Evolutionary conservation across 2,888 invertebrate genomes (phyloP), one percentile per base, ranked within the genome.

Genomic region (Metalampra italica): DNA sequence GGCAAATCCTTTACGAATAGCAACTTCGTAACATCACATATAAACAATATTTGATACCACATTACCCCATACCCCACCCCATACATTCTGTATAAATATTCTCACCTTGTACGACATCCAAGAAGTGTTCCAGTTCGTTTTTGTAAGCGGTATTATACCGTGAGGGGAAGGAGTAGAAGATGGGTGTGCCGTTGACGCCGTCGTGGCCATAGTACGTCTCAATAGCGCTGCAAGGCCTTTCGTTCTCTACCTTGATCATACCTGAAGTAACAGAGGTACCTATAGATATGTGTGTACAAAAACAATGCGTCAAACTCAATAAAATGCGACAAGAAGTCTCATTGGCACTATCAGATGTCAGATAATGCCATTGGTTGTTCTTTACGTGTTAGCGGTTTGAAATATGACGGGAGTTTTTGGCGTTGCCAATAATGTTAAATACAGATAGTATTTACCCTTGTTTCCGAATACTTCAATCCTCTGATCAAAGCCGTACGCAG

Each of bases 401-500:
- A 22, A 22, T 22, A 22, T 22, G 5, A 22, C 5, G 22, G 5
- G 22, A 5, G 22, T 22, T 3, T 3, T 22, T 22, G 5, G 5
- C 22, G 3, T 22, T 22, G 22, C 5, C 22, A 22, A 22, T 3
- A 22, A 22, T 5, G 5, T 7, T 39, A 13, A 9, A 39, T 39
- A 9, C 14, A n/a, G n/a, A n/a, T n/a, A n/a, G n/a, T n/a, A n/a
- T 13, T 2, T 82, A 55, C 92, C 92, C 61, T 90, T 90, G 12
- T 90, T 83, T 41, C 92, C 93, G 56, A 92, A 92, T 8, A 89
- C 91, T 79, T 94, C 94, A 0, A 93, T 66, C 54, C 94, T 85
- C 69, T 93, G 93, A 56, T 94, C 94, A 60, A 94, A 94, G 1
- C 94, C 94, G 62, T 92, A 93, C 11, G 78, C 76, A 32, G 92